Percentiles rank a stretch among this genome's conserved stretches.
Conservation (phyloP, 64 coral and sea anemone genomes). For the Acropora yongei region DNA sequence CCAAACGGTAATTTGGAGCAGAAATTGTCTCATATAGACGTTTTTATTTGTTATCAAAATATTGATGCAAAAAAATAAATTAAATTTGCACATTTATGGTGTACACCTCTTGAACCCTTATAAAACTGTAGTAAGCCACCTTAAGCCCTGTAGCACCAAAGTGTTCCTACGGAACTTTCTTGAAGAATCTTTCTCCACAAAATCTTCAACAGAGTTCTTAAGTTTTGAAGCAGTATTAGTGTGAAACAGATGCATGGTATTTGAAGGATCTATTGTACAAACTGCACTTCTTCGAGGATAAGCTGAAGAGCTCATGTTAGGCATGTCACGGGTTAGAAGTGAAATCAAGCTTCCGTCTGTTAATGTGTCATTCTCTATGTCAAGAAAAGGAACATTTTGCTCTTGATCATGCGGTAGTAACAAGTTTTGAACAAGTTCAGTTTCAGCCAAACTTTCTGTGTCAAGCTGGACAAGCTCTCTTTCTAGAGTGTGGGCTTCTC, state of each 20-base stretch:
- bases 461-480: neutral
- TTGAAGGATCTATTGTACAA: constrained; percentile 1
- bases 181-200: neutral
- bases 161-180: neutral
- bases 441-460: neutral
- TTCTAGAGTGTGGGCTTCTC: neutral
- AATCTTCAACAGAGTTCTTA: neutral
- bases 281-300: neutral
- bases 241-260: constrained; percentile 19
- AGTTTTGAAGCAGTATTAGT: constrained; percentile 22
- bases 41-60: no score
- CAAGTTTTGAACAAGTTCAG: constrained; percentile 46
- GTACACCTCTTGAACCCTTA: no score
- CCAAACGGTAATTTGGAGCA: no score
- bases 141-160: neutral
- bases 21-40: no score
- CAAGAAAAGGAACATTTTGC: neutral
- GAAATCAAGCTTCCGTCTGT: constrained; percentile 8
- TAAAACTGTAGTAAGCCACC: no score
- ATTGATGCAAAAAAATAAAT: no score
- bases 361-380: neutral
- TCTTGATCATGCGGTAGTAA: constrained; percentile 21
- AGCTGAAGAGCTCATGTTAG: neutral
- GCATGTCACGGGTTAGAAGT: neutral
- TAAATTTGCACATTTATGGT: no score